These are phyloP conservation scores for Tenthredo amoena DNA, from an alignment of 2,888 invertebrate species.

Conservation along the genomic window DNA sequence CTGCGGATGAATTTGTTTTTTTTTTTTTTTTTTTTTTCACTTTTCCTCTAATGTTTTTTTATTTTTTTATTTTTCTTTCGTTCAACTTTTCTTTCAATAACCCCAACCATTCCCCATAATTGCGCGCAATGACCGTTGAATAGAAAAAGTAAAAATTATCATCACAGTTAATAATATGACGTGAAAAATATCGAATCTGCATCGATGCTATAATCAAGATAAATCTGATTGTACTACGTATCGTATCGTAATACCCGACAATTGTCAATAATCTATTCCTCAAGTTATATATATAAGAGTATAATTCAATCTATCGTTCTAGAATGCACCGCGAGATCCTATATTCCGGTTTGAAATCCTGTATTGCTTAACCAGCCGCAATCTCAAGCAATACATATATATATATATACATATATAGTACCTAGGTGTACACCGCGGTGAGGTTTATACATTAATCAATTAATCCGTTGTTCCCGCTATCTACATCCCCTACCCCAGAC, in stretches of 20 bases:
- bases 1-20: neutral
- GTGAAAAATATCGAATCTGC: too few species aligned
- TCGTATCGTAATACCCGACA: neutral
- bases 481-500: neutral
- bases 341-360: neutral
- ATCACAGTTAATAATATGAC: too few species aligned
- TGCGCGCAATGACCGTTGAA: neutral
- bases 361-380: neutral
- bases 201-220: too few species aligned
- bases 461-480: neutral
- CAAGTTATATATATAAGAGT: neutral
- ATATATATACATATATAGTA: neutral
- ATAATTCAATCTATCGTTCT: conserved; percentile 2
- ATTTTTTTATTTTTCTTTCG: neutral
- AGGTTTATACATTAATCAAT: neutral
- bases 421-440: neutral
- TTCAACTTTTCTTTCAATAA: neutral
- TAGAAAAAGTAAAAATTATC: too few species aligned
- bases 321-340: neutral
- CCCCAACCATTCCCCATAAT: neutral
- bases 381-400: neutral
- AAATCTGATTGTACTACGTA: neutral
- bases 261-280: neutral
- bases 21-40: neutral
- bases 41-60: too few species aligned